These are phyloP conservation scores for Anodontia alba DNA, from an alignment of 2,888 invertebrate genomes.

Conservation along the genomic window DNA sequence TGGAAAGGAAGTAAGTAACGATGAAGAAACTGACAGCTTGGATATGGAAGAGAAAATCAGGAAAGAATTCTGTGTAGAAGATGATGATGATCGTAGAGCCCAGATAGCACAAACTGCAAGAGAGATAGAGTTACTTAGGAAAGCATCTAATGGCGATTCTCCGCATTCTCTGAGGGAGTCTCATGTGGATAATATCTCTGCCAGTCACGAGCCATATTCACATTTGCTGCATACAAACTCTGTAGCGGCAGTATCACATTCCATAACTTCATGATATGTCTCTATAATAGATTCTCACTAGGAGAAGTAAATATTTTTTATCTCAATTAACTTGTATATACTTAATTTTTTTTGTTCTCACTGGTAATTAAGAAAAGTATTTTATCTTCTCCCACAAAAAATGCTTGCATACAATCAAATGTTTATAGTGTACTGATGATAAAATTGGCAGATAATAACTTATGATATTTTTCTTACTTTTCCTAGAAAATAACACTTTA, in stretches of 20 bases:
- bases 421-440: too few species aligned
- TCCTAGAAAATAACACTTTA: too few species aligned
- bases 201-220: conserved; percentile 48
- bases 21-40: conserved; percentile 22
- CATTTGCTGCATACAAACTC: conserved; percentile 49
- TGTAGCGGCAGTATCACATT: conserved; percentile 56
- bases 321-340: neutral
- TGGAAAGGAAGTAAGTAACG: neutral
- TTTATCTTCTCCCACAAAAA: too few species aligned
- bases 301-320: conserved; percentile 30
- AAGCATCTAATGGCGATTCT: conserved; percentile 32
- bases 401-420: too few species aligned
- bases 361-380: too few species aligned
- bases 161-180: conserved; percentile 31
- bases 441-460: too few species aligned
- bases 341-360: neutral
- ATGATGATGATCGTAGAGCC: conserved; percentile 25
- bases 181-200: conserved; percentile 35
- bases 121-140: conserved; percentile 17
- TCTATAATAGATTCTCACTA: conserved; percentile 19
- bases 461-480: too few species aligned
- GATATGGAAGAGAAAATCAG: conserved; percentile 33
- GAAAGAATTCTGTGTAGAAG: conserved; percentile 7
- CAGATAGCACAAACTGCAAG: neutral
- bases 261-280: conserved; percentile 42